These are phyloP conservation scores for Olivierus martensii DNA, from an alignment of 1,140 invertebrate genomes.

Conservation along the genomic window DNA sequence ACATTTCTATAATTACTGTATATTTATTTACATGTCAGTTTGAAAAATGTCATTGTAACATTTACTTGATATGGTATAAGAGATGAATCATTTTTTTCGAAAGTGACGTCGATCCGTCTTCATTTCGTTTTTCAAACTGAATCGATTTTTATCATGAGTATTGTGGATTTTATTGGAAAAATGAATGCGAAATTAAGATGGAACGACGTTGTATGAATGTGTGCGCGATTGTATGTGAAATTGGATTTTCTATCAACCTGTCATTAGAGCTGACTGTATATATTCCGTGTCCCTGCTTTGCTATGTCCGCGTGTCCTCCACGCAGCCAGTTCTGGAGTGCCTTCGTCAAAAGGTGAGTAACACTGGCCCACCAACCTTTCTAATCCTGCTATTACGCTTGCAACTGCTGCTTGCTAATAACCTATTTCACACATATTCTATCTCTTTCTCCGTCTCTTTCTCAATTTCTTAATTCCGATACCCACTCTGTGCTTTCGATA, in stretches of 20 bases:
- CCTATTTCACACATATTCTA: background rate
- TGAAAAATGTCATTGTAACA: too few species aligned
- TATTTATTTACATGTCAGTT: too few species aligned
- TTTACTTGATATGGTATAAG: too few species aligned
- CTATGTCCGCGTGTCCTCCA: conserved; percentile 8
- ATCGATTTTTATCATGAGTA: too few species aligned
- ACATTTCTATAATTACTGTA: too few species aligned
- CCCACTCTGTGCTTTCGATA: too few species aligned
- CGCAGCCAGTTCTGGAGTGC: conserved; percentile 64
- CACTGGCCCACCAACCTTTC: conserved; percentile 6
- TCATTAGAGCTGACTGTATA: conserved; percentile 14
- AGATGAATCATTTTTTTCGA: too few species aligned
- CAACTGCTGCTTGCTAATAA: background rate
- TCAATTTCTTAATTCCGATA: background rate
- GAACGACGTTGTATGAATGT: conserved; percentile 1
- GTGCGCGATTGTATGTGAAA: conserved; percentile 8
- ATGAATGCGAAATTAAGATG: too few species aligned
- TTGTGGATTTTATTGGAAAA: too few species aligned
- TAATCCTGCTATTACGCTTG: background rate
- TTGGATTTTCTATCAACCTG: conserved; percentile 9
- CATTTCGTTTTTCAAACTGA: too few species aligned
- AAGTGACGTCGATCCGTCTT: too few species aligned
- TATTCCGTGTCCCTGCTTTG: conserved; percentile 19
- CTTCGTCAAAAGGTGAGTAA: conserved; percentile 91
- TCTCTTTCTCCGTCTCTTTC: background rate